Conservation (phyloP, 2,888 invertebrate species). For the Cacoxenus indagator region DNA sequence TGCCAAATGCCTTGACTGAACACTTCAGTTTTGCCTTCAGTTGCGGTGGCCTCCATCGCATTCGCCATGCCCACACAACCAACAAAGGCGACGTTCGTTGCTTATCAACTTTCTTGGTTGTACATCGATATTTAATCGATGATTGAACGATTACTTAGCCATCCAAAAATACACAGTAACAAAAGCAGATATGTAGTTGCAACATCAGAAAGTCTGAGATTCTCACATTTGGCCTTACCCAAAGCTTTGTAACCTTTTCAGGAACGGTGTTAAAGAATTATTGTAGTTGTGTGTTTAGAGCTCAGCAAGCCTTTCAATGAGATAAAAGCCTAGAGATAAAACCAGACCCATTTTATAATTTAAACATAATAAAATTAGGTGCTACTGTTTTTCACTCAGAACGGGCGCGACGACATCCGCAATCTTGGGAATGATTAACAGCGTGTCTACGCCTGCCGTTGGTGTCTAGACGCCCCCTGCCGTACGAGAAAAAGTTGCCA, state of each 20-base stretch:
- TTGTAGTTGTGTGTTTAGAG: too few relatives aligned
- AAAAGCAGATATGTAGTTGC: too few relatives aligned
- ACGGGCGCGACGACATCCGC: background rate
- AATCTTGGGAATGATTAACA: background rate
- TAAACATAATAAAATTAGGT: background rate
- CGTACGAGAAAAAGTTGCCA: too few relatives aligned
- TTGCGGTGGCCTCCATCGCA: background rate
- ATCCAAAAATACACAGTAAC: background rate
- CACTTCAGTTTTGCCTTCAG: constrained; percentile 6
- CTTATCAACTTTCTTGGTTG: background rate
- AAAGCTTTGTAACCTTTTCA: too few relatives aligned
- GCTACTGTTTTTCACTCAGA: background rate
- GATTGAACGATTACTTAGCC: background rate
- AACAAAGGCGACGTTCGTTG: background rate
- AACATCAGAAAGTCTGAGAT: background rate
- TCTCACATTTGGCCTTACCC: too few relatives aligned
- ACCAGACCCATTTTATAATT: too few relatives aligned
- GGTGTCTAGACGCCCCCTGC: background rate
- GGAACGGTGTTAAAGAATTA: too few relatives aligned
- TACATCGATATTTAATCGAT: constrained; percentile 14
- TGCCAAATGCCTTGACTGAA: constrained; percentile 12
- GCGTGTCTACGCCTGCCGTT: background rate
- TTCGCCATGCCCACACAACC: background rate
- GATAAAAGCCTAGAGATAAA: too few relatives aligned
- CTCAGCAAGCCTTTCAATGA: too few relatives aligned